Percentiles rank a stretch among this genome's conserved stretches.
Evolutionary conservation across 2,888 invertebrate genomes (phyloP).

Genomic region (Hanleya hanleyi): DNA sequence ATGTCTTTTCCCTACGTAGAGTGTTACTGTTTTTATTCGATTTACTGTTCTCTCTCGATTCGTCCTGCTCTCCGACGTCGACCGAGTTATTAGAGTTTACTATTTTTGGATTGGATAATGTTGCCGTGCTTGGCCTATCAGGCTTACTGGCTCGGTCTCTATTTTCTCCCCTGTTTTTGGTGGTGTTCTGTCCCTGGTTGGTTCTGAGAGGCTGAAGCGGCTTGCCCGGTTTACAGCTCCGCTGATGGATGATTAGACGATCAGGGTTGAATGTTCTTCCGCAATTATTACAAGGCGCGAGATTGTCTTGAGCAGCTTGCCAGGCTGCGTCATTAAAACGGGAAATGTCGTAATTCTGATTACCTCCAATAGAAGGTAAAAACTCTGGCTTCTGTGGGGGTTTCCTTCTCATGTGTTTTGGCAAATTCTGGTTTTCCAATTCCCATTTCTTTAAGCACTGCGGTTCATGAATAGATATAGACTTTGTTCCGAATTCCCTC

Average conservation of each 20-base stretch:
- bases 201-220: background rate
- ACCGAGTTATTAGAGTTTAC: slow-evolving; percentile 40
- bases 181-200: background rate
- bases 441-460: slow-evolving; percentile 81
- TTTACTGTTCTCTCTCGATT: background rate
- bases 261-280: slow-evolving; percentile 82
- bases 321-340: slow-evolving; percentile 76
- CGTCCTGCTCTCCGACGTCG: background rate
- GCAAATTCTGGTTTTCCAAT: slow-evolving; percentile 78
- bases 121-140: slow-evolving; percentile 21
- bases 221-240: slow-evolving; percentile 75
- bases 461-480: slow-evolving; percentile 80
- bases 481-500: slow-evolving; percentile 79
- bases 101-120: slow-evolving; percentile 40
- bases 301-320: slow-evolving; percentile 77
- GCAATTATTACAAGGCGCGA: slow-evolving; percentile 78
- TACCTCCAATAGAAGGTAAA: slow-evolving; percentile 58
- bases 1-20: background rate
- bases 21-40: background rate
- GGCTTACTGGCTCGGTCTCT: background rate
- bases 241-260: slow-evolving; percentile 78
- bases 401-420: slow-evolving; percentile 75
- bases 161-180: background rate
- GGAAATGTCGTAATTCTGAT: slow-evolving; percentile 32
- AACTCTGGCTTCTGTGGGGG: slow-evolving; percentile 78